A percentile compares a stretch with the other conserved stretches of the same genome.
These are phyloP conservation scores for Heliconius hortense DNA, from an alignment of 2,888 invertebrate species.

Conservation along the genomic window DNA sequence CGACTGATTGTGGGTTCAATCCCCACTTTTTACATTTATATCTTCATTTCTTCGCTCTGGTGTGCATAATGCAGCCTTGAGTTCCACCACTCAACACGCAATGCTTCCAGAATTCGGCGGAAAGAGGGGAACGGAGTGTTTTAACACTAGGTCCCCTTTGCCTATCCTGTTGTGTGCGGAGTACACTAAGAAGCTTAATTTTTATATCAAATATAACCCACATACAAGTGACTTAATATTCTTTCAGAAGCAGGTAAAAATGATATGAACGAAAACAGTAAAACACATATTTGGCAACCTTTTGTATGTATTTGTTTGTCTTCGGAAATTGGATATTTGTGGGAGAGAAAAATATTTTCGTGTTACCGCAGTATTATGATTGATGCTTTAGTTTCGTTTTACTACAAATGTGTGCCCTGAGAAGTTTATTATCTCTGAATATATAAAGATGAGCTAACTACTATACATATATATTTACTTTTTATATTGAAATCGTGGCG, in stretches of 20 bases:
- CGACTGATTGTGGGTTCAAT: too few species aligned
- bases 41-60: too few species aligned
- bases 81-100: too few species aligned
- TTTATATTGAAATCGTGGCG: too few species aligned
- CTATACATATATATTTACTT: too few species aligned
- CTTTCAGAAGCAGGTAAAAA: constrained; percentile 12
- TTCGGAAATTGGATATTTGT: constrained; percentile 33
- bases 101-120: too few species aligned
- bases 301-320: constrained; percentile 32
- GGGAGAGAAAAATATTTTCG: constrained; percentile 32
- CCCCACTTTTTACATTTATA: too few species aligned
- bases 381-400: constrained; percentile 31
- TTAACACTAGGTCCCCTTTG: too few species aligned
- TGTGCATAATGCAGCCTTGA: too few species aligned
- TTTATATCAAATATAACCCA: neutral
- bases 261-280: constrained; percentile 7
- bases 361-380: constrained; percentile 25
- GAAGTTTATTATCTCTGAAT: constrained; percentile 13
- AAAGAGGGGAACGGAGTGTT: too few species aligned
- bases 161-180: too few species aligned
- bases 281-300: constrained; percentile 29
- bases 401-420: constrained; percentile 15
- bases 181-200: too few species aligned
- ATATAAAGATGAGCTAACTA: neutral
- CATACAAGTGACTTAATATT: neutral